Evolutionary conservation across 2,888 invertebrate genomes (phyloP), one percentile per base, ranked within the genome.

Genomic region (Spicauda simplicius): DNA sequence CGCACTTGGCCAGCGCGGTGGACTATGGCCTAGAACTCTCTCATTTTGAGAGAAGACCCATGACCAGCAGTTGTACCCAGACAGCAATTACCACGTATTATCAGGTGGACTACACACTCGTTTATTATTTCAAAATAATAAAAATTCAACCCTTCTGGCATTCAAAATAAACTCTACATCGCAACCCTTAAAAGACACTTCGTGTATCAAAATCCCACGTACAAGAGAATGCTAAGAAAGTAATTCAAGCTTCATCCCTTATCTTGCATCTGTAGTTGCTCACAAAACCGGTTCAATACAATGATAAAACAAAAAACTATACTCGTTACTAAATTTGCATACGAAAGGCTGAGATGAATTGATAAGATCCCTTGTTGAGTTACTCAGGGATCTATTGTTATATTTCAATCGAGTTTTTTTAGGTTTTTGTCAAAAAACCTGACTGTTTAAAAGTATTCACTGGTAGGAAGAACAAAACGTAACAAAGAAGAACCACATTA

Each of bases 291-390:
- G 75, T 78, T 72, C 69, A 73, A 73, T 74, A 77, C 74, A 76
- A 79, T 58, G 57, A 74, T 77, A 71, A 70, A 73, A 70, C 78
- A 75, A 76, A 76, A 74, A 75, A 72, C 69, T 69, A 73, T 72
- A 82, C 83, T 83, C 82, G 25, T 76, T 74, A 3, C 19, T 25
- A 11, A 70, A 83, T 84, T 85, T 85, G 85, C 84, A 85, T 84
- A 85, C 20, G 16, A 58, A 52, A 64, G 63, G 63, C 52, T 8
- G 58, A 52, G 58, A 58, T 58, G 52, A 20, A 11, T 25, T 3
- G 64, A 64, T 64, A 64, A 64, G 58, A 25, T 57, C 52, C 50
- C 56, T 50, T 64, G 33, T 57, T 33, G 57, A 57, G 57, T 64
- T 64, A 64, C 64, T 64, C n/a, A 52, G 37, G 20, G 20, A 45